Base-by-base conservation (phyloP, 2,888 invertebrate genomes). In the Lampropteryx suffumata region DNA sequence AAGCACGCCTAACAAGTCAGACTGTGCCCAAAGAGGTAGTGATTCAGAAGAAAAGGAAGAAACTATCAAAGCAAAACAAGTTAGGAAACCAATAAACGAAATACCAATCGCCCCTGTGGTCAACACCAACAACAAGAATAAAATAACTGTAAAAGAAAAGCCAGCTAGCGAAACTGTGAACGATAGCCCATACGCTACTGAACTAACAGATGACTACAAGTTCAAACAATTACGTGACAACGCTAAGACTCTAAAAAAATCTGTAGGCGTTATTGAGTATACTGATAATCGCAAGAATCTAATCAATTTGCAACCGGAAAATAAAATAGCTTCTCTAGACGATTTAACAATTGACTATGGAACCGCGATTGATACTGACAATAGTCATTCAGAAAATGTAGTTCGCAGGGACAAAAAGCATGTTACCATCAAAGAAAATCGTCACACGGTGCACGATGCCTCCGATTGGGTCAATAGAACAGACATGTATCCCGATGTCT, bases 401-500 rank as follows among this genome's bases (percentile, higher is more conserved):
- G 54, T 64, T 37, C 55, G 67, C 52, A 69, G 79, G 45, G 65
- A 72, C 34, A 82, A 76, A 62, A 43, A 61, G 13, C 59, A 50
- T 11, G 63, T 69, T 57, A 63, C 57, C 42, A 73, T 68, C 58
- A 64, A 60, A 37, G 70, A 79, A 28, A 73, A 84, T 63, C 82
- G 86, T 27, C 86, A 89, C 60, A 84, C 86, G 12, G 55, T 86
- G 36, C 83, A 86, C 52, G 87, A 88, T 34, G 70, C 80, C 51
- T 68, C 76, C 9, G 81, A 85, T 51, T 89, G 89, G 89, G 79
- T 69, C 46, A 89, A 88, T 62, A 82, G 90, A 65, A 83, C 87
- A 27, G 76, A 92, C 62, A 91, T 92, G 74, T 92, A 94, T 82
- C 94, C 95, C 55, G 92, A 94, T 76, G 92, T 96, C 64, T 95